A percentile compares a stretch with the other conserved stretches of the same genome.
Conservation (phyloP, 2,113 vertebrate genomes). For the Clupea harengus region DNA sequence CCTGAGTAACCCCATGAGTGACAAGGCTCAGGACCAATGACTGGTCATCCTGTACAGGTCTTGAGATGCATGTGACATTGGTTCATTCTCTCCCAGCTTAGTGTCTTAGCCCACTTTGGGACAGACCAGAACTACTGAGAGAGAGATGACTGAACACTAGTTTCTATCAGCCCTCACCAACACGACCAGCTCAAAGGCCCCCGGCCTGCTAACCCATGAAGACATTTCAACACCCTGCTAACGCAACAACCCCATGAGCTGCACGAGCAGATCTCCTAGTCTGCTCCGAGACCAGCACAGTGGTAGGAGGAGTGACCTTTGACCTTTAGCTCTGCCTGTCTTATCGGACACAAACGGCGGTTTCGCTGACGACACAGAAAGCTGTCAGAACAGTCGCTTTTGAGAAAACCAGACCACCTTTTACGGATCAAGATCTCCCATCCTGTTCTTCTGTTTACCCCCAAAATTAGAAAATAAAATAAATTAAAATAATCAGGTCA, state of each 20-base stretch:
- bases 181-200: neutral
- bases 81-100: neutral
- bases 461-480: neutral
- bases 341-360: no score
- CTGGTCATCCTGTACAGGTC: neutral
- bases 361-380: no score
- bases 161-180: neutral
- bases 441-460: neutral
- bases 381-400: no score
- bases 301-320: no score
- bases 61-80: neutral
- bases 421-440: neutral
- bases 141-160: neutral
- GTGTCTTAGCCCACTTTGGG: neutral
- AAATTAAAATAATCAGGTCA: neutral
- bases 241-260: no score
- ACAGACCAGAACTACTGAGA: neutral
- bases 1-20: neutral
- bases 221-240: no score
- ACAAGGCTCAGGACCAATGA: neutral
- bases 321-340: no score
- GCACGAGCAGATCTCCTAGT: no score
- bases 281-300: no score
- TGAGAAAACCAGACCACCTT: neutral
- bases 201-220: neutral